A percentile compares a stretch with the other conserved stretches of the same genome.
Evolutionary conservation across 1,140 invertebrate genomes (phyloP).

Genomic region (Anastatus disparis): DNA sequence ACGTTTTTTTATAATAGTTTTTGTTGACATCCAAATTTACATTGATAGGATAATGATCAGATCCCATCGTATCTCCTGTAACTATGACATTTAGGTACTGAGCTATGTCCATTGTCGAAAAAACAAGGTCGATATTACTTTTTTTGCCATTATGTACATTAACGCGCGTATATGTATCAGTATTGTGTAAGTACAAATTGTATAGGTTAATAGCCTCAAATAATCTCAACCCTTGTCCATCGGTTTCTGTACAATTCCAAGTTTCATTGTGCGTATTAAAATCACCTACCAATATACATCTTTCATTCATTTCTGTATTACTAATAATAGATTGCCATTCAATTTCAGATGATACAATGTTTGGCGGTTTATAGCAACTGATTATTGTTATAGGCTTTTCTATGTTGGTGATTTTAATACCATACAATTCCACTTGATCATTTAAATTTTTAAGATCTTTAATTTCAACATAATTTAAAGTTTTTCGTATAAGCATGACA

Average conservation of each 20-base stretch:
- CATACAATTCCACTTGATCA: not conserved
- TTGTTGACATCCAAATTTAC: not conserved
- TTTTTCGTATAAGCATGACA: constrained; percentile 5
- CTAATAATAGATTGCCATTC: constrained; percentile 1
- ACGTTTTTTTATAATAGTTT: not conserved
- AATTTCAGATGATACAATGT: not conserved
- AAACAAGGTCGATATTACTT: constrained; percentile 20
- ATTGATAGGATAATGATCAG: constrained; percentile 23
- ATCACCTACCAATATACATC: not conserved
- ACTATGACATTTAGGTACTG: not conserved
- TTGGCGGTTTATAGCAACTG: not conserved
- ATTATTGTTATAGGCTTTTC: not conserved
- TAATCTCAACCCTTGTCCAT: not conserved
- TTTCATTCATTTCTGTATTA: not conserved
- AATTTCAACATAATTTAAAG: not conserved
- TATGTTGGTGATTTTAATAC: constrained; percentile 4
- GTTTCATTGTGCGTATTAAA: constrained; percentile 21
- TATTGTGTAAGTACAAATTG: constrained; percentile 8
- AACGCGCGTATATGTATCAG: constrained; percentile 11
- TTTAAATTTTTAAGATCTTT: not conserved
- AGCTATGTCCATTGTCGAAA: too few relatives aligned
- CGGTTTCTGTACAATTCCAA: constrained; percentile 15
- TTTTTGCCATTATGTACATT: not conserved
- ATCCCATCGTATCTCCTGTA: not conserved
- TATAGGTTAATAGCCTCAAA: not conserved